Conservation (phyloP, 2,113 vertebrate genomes). For the Lutjanus erythropterus region DNA sequence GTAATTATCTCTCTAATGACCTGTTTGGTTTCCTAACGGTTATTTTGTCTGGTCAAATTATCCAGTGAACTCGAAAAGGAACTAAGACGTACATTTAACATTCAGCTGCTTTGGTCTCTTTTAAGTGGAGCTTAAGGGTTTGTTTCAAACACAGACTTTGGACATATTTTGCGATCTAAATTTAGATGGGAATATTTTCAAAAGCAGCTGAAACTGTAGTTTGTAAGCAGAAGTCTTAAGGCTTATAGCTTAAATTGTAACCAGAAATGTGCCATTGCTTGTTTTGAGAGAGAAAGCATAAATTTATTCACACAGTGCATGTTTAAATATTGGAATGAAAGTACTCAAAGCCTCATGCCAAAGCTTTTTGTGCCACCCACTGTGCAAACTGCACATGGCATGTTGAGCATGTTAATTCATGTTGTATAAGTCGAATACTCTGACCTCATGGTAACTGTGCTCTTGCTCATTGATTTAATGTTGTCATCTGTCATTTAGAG, state of each 20-base stretch:
- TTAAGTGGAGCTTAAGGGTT: conserved; percentile 7
- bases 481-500: conserved; percentile 6
- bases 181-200: neutral
- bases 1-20: conserved; percentile 65
- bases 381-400: conserved; percentile 10
- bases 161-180: neutral
- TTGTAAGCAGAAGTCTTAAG: conserved; percentile 1
- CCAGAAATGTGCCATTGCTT: neutral
- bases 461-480: conserved; percentile 11
- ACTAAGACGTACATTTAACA: conserved; percentile 41
- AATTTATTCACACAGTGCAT: conserved; percentile 10
- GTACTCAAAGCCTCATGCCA: conserved; percentile 2
- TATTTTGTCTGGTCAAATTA: conserved; percentile 59
- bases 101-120: conserved; percentile 16
- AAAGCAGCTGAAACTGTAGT: conserved; percentile 30
- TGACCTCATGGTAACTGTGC: conserved; percentile 8
- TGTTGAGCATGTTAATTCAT: conserved; percentile 35
- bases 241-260: neutral
- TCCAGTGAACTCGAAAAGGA: conserved; percentile 42
- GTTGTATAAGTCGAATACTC: conserved; percentile 45
- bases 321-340: conserved; percentile 25
- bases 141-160: conserved; percentile 1
- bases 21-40: conserved; percentile 50
- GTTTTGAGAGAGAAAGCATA: conserved; percentile 35
- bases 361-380: conserved; percentile 51